These are phyloP conservation scores for Microcebus lehilahytsara DNA, from an alignment of 2,113 vertebrate genomes.

Conservation along the genomic window DNA sequence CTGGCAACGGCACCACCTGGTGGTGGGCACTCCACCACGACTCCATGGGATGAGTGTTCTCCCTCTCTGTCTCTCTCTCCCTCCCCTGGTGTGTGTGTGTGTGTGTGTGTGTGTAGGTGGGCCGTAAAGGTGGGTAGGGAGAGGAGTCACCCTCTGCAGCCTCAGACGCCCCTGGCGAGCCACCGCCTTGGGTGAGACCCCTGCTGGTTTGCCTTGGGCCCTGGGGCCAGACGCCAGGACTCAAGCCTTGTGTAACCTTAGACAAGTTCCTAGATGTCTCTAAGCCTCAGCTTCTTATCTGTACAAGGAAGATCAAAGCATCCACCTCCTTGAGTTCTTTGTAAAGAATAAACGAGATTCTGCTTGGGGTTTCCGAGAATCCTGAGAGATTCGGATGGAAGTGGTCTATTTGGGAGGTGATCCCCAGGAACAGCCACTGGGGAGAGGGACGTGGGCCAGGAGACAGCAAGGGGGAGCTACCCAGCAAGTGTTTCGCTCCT, in stretches of 20 bases:
- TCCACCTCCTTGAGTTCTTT: not conserved
- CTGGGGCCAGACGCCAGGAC: not conserved
- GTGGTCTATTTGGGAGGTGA: not conserved
- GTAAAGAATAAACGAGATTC: not conserved
- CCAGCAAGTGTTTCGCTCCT: accelerated
- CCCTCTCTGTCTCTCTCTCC: not conserved
- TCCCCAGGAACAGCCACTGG: not conserved
- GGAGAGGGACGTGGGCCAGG: not conserved
- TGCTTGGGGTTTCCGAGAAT: not conserved
- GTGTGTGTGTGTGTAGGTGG: not conserved
- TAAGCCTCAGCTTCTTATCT: not conserved
- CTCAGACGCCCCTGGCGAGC: not conserved
- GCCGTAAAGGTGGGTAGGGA: accelerated
- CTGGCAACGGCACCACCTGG: constrained; percentile 39
- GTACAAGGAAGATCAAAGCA: not conserved
- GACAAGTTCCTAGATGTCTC: not conserved
- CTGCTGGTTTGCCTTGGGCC: not conserved
- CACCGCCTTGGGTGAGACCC: no score
- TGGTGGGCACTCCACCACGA: not conserved
- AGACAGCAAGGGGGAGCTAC: not conserved
- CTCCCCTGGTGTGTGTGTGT: not conserved
- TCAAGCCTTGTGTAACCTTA: not conserved
- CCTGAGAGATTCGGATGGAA: not conserved
- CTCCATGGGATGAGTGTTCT: no score
- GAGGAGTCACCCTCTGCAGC: not conserved